Conservation (phyloP, 2,888 invertebrate genomes). For the Trimorus sp. region DNA sequence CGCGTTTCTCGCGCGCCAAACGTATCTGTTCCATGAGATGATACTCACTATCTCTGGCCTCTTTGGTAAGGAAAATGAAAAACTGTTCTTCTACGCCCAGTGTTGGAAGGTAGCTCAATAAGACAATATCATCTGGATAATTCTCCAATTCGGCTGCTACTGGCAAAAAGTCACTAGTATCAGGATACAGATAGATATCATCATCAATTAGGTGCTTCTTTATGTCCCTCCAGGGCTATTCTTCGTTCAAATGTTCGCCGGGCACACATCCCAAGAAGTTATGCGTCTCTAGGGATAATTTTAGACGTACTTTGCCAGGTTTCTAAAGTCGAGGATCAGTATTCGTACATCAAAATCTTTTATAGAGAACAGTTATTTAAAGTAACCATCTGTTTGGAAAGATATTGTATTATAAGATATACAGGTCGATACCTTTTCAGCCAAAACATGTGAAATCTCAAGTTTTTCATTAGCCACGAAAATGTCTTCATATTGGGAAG, state of each 20-base stretch:
- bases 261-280: constrained; percentile 85
- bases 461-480: background rate
- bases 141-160: constrained; percentile 79
- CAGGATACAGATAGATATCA: constrained; percentile 84
- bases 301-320: constrained; percentile 83
- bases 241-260: constrained; percentile 87
- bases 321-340: constrained; percentile 57
- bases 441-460: too few species aligned
- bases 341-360: background rate
- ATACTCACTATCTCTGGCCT: constrained; percentile 83
- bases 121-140: constrained; percentile 78
- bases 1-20: constrained; percentile 73
- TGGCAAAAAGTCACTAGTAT: constrained; percentile 82
- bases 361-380: background rate
- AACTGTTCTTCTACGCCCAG: constrained; percentile 86
- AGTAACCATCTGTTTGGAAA: background rate
- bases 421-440: too few species aligned
- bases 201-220: constrained; percentile 85
- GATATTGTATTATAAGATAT: background rate
- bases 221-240: constrained; percentile 88
- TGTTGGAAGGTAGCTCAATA: constrained; percentile 87
- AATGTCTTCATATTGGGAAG: background rate
- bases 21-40: constrained; percentile 73
- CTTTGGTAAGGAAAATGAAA: constrained; percentile 85
- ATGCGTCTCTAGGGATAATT: constrained; percentile 84